Conservation (phyloP, 2,113 vertebrate genomes). For the Balaenoptera acutorostrata region DNA sequence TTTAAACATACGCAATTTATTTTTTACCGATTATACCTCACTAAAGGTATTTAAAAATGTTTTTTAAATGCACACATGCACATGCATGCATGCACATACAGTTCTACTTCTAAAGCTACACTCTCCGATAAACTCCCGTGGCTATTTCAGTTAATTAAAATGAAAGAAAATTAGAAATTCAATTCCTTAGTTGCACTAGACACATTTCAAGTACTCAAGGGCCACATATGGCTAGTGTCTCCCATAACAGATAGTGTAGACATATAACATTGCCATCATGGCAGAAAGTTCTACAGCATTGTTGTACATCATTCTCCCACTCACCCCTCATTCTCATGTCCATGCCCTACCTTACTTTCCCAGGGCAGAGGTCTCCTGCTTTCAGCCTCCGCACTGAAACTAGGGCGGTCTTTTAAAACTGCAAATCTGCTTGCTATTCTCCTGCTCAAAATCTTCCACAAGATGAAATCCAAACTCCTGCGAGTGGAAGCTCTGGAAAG, state of each 20-base stretch:
- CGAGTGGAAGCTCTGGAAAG: background rate
- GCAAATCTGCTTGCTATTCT: background rate
- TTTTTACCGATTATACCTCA: background rate
- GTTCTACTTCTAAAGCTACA: background rate
- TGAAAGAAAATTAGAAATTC: background rate
- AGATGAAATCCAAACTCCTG: background rate
- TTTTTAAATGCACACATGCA: background rate
- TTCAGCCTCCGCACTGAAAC: background rate
- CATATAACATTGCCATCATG: fast-evolving
- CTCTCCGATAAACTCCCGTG: background rate
- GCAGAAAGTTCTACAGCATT: background rate
- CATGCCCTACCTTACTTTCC: background rate
- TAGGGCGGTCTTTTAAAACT: background rate
- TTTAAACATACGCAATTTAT: background rate
- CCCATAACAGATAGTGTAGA: background rate
- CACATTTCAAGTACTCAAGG: background rate
- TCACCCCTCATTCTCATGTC: background rate
- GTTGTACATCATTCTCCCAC: background rate
- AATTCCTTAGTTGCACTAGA: background rate
- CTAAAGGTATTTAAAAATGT: background rate
- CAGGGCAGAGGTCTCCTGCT: background rate
- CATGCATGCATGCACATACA: background rate
- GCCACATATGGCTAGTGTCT: background rate
- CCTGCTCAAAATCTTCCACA: background rate
- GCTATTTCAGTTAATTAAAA: background rate